phyloP scores from a whole-genome alignment of 2,113 vertebrate genomes.

The Collichthys lucidus region DNA sequence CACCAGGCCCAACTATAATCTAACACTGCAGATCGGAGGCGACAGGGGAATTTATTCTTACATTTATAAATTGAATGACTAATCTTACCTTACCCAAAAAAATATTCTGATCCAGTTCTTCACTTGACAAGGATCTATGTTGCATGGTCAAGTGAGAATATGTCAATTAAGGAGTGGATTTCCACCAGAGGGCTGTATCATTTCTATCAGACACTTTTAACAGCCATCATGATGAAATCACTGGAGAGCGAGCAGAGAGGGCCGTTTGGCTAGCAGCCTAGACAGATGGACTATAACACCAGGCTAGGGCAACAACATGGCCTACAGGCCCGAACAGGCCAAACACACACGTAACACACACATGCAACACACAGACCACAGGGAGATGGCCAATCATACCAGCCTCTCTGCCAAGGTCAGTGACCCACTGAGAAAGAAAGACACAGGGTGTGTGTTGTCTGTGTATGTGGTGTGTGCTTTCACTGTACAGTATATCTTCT shows the following conservation, averaged over 20 bases:
- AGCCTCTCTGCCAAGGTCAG: conserved; percentile 69
- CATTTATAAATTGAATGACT: neutral
- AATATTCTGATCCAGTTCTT: neutral
- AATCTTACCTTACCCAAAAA: neutral
- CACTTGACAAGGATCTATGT: neutral
- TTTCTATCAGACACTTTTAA: conserved; percentile 58
- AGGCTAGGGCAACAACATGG: conserved; percentile 67
- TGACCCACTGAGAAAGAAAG: conserved; percentile 46
- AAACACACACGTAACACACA: conserved; percentile 49
- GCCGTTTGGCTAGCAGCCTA: conserved; percentile 68
- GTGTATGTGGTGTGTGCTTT: neutral
- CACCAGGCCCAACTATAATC: conserved; percentile 35
- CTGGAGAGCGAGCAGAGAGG: conserved; percentile 51
- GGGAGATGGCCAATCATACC: conserved; percentile 60
- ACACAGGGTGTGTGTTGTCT: conserved; percentile 22
- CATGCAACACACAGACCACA: conserved; percentile 43
- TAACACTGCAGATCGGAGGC: neutral
- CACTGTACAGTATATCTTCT: neutral
- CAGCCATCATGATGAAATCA: conserved; percentile 50
- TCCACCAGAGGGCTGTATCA: conserved; percentile 54
- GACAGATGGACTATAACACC: conserved; percentile 77
- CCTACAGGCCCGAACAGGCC: conserved; percentile 49
- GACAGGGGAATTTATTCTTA: neutral
- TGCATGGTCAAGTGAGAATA: conserved; percentile 3
- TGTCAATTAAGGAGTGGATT: conserved; percentile 53